These are phyloP conservation scores for Cosmopolites sordidus DNA, from an alignment of 2,888 invertebrate species.

Conservation along the genomic window DNA sequence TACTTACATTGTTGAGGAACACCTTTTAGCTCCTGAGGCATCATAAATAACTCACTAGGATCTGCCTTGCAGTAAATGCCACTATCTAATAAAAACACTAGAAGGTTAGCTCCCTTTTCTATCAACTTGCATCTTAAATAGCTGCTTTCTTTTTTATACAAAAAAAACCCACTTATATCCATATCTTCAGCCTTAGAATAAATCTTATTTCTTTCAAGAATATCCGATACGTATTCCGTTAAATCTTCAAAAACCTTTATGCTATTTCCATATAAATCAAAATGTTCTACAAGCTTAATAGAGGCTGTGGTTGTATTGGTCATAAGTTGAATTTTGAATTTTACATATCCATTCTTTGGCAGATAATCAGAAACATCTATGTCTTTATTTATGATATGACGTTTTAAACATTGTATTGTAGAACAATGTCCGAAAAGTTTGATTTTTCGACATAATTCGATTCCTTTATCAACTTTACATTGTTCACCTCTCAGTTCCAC, in stretches of 20 bases:
- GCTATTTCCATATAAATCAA: constrained; percentile 22
- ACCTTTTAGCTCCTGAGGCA: constrained; percentile 52
- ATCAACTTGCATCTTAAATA: constrained; percentile 32
- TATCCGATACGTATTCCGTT: constrained; percentile 17
- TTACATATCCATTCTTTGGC: constrained; percentile 54
- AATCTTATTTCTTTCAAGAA: constrained; percentile 6
- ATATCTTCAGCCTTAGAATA: constrained; percentile 13
- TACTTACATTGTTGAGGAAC: constrained; percentile 48
- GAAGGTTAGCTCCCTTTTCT: constrained; percentile 18
- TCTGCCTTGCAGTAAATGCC: constrained; percentile 50
- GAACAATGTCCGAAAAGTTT: constrained; percentile 64
- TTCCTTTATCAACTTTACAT: constrained; percentile 48
- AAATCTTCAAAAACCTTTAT: constrained; percentile 24
- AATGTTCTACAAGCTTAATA: constrained; percentile 40
- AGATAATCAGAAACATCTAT: constrained; percentile 54
- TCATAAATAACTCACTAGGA: constrained; percentile 49
- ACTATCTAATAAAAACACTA: constrained; percentile 58
- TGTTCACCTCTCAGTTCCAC: constrained; percentile 45
- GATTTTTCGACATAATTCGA: constrained; percentile 57
- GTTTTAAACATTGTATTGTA: constrained; percentile 54
- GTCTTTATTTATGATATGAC: constrained; percentile 59
- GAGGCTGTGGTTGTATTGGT: constrained; percentile 58
- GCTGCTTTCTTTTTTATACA: constrained; percentile 30
- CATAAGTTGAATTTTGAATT: constrained; percentile 56
- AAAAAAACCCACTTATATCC: constrained; percentile 27